Conservation (phyloP, 64 coral and sea anemone species). For the Porites australiensis region DNA sequence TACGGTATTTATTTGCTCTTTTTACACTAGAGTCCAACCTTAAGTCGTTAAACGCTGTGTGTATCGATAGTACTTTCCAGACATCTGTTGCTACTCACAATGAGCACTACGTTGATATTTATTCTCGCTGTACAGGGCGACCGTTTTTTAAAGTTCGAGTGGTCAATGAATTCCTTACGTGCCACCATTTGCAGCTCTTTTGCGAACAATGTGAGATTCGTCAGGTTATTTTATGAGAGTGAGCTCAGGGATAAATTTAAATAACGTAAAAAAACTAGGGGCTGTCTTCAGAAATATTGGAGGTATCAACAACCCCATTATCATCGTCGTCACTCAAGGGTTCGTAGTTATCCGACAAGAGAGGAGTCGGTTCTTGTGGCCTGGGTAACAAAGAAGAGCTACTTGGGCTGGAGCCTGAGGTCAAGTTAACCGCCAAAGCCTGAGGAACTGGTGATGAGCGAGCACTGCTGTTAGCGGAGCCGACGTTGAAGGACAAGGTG, state of each 20-base stretch:
- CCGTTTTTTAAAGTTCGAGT: too few species aligned
- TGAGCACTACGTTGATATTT: too few species aligned
- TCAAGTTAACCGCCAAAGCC: conserved; percentile 27
- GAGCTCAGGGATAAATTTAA: too few species aligned
- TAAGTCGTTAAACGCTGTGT: background rate
- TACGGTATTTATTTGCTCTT: too few species aligned
- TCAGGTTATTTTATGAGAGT: too few species aligned
- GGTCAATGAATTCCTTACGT: too few species aligned
- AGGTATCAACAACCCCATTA: background rate
- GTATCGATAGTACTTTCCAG: too few species aligned
- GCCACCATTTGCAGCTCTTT: too few species aligned
- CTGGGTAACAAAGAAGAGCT: conserved; percentile 70
- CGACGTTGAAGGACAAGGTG: conserved; percentile 78
- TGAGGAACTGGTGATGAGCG: conserved; percentile 87
- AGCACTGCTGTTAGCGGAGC: conserved; percentile 88
- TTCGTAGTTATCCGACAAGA: conserved; percentile 91
- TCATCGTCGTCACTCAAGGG: conserved; percentile 93
- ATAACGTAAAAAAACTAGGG: too few species aligned
- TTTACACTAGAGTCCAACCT: background rate
- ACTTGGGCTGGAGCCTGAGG: conserved; percentile 71
- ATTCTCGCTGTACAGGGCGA: too few species aligned
- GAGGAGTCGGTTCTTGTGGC: conserved; percentile 80
- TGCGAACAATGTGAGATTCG: too few species aligned
- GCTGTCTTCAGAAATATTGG: background rate
- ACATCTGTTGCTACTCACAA: too few species aligned